Percentiles rank a stretch among this genome's conserved stretches.
These are phyloP conservation scores for Micronisus gabar DNA, from an alignment of 2,113 vertebrate genomes.

Conservation along the genomic window DNA sequence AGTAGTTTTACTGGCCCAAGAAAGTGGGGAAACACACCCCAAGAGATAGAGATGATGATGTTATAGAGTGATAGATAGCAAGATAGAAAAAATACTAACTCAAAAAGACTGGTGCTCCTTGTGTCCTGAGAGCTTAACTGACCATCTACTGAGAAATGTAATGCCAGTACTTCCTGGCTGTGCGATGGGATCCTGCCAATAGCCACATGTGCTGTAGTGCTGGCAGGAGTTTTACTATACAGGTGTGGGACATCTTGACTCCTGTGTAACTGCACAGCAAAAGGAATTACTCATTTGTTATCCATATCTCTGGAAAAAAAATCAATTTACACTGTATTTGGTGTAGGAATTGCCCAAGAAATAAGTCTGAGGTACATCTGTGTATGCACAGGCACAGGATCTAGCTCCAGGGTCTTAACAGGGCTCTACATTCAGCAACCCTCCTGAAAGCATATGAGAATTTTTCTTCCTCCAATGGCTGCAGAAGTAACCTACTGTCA, in stretches of 20 bases:
- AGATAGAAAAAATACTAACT: background rate
- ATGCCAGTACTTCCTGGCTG: accelerated
- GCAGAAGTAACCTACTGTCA: background rate
- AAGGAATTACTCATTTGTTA: background rate
- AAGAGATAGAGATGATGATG: background rate
- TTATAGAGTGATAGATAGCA: background rate
- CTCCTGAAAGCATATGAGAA: background rate
- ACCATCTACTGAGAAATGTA: background rate
- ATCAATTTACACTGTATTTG: background rate
- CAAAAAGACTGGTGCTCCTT: background rate
- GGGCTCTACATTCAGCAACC: background rate
- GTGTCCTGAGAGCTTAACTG: background rate
- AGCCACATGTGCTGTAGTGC: background rate
- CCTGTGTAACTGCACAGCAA: background rate
- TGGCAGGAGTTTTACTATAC: background rate
- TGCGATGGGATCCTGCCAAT: background rate
- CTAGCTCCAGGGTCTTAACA: background rate
- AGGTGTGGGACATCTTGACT: background rate
- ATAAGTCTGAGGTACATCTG: background rate
- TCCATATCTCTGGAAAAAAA: background rate
- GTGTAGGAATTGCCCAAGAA: background rate
- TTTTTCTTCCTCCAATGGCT: background rate
- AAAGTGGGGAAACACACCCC: background rate
- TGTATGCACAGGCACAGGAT: background rate
- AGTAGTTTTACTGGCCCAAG: background rate